A percentile compares a stretch with the other conserved stretches of the same genome.
Conservation (phyloP, 2,113 vertebrate species). For the Cercopithecus mona region DNA sequence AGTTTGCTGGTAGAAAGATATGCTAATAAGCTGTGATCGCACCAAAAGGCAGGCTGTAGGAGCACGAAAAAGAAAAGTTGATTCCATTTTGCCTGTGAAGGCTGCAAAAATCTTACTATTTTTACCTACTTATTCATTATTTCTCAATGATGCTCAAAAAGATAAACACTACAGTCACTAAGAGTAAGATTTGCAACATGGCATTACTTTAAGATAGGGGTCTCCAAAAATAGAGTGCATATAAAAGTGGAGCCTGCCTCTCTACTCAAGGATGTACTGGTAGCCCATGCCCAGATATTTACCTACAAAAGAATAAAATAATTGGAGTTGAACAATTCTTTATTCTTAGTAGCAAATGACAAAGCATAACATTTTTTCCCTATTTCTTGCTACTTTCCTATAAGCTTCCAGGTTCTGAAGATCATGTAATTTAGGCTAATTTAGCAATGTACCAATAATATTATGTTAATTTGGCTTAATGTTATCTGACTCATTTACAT, state of each 20-base stretch:
- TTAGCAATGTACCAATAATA: background rate
- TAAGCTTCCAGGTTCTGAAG: background rate
- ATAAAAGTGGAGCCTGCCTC: background rate
- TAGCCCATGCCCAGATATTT: background rate
- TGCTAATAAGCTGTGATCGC: background rate
- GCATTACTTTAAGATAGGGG: background rate
- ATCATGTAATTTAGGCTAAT: background rate
- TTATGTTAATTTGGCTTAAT: background rate
- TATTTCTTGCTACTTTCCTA: background rate
- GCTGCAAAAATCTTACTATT: slow-evolving; percentile 9
- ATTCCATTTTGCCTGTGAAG: background rate
- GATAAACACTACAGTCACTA: background rate
- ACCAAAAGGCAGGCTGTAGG: background rate
- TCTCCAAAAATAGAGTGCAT: background rate
- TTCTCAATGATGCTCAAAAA: slow-evolving; percentile 29
- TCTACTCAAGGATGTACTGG: background rate
- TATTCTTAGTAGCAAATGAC: background rate
- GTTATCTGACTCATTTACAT: background rate
- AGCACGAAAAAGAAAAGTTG: background rate
- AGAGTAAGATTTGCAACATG: background rate
- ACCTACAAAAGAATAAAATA: background rate
- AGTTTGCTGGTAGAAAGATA: background rate
- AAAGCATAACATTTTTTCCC: background rate
- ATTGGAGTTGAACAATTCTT: background rate
- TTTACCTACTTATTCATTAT: background rate